Percentiles rank a stretch among this genome's conserved stretches.
Conservation (phyloP, 2,797 vertebrate species). For the Lacerta bilineata region DNA sequence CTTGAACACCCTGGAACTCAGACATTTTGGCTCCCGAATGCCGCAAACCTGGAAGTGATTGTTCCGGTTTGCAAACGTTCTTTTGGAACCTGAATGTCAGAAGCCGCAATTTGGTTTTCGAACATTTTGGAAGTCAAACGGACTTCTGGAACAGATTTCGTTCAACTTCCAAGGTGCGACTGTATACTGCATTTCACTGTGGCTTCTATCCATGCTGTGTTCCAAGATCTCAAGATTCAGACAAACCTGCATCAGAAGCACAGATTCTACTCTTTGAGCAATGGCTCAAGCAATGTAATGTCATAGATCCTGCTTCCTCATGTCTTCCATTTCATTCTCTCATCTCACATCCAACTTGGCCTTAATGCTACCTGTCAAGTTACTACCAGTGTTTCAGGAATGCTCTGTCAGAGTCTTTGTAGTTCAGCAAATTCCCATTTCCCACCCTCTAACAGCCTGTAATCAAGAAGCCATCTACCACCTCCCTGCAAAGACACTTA, state of each 20-base stretch:
- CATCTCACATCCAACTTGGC: background rate
- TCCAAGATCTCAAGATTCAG: background rate
- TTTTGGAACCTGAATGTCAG: too few species aligned
- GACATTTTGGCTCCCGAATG: too few species aligned
- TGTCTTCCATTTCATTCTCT: background rate
- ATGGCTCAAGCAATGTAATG: background rate
- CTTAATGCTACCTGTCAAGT: background rate
- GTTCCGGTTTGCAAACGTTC: too few species aligned
- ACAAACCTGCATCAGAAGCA: background rate
- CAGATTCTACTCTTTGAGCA: background rate
- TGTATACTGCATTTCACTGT: background rate
- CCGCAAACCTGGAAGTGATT: too few species aligned
- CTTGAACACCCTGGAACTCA: too few species aligned
- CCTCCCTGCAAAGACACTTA: constrained; percentile 58
- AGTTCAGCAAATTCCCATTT: constrained; percentile 60
- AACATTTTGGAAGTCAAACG: too few species aligned
- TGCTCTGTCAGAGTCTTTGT: constrained; percentile 52
- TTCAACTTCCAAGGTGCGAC: background rate
- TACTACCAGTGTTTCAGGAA: background rate
- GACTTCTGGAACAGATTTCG: too few species aligned
- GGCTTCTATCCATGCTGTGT: background rate
- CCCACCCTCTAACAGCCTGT: constrained; percentile 55
- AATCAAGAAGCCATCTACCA: constrained; percentile 70
- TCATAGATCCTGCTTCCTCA: background rate
- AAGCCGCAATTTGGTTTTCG: too few species aligned